Conservation (phyloP, 1,140 invertebrate genomes). For the Lamellibrachia luymesi region DNA sequence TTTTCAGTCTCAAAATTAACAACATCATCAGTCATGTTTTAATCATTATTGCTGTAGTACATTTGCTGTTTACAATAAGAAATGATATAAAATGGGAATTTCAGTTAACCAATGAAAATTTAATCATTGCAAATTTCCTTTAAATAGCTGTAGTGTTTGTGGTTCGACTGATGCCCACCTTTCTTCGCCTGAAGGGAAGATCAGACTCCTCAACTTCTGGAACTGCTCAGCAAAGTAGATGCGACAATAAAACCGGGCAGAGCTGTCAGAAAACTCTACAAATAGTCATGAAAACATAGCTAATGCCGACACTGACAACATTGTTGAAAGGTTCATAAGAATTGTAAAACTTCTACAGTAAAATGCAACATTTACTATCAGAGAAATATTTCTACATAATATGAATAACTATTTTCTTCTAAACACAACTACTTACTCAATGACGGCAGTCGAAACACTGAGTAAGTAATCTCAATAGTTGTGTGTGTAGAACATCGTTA, state of each 20-base stretch:
- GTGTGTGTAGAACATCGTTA: too few species aligned
- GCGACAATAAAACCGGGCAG: conserved; percentile 78
- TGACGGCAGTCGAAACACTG: too few species aligned
- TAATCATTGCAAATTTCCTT: background rate
- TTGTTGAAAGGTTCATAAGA: background rate
- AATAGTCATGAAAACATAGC: background rate
- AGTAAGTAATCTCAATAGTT: too few species aligned
- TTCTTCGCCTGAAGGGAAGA: conserved; percentile 71
- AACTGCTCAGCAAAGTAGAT: conserved; percentile 84
- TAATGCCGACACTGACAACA: background rate
- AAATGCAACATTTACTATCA: background rate
- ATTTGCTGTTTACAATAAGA: too few species aligned
- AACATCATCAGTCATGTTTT: too few species aligned
- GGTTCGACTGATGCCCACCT: conserved; percentile 32
- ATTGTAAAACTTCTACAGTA: background rate
- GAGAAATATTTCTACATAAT: background rate
- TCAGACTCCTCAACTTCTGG: conserved; percentile 68
- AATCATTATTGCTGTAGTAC: too few species aligned
- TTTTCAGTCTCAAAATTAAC: too few species aligned
- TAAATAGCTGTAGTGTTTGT: background rate
- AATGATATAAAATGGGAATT: too few species aligned
- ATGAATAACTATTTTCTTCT: too few species aligned
- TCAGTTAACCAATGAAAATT: too few species aligned
- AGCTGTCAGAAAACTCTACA: conserved; percentile 69
- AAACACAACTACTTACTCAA: too few species aligned